These are phyloP conservation scores for Pseudanteris insignis DNA, from an alignment of 2,888 invertebrate genomes.

Conservation along the genomic window DNA sequence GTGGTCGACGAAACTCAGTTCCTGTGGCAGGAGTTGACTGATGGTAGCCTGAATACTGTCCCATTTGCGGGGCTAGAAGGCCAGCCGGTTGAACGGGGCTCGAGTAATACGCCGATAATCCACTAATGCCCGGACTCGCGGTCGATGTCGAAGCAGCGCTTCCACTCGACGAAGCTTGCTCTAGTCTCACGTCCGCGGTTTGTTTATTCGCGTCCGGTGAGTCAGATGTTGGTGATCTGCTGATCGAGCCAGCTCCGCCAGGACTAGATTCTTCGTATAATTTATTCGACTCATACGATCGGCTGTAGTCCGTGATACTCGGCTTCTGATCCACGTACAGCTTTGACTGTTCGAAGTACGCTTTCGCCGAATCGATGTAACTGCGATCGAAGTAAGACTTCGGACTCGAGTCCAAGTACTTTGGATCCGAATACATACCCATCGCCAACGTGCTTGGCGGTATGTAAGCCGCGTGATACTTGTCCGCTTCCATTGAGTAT, in stretches of 20 bases:
- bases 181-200: slow-evolving; percentile 50
- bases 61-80: slow-evolving; percentile 72
- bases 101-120: slow-evolving; percentile 65
- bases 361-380: slow-evolving; percentile 80
- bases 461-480: slow-evolving; percentile 78
- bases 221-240: slow-evolving; percentile 69
- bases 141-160: slow-evolving; percentile 72
- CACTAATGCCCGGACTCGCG: slow-evolving; percentile 67
- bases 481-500: slow-evolving; percentile 80
- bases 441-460: slow-evolving; percentile 72
- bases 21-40: slow-evolving; percentile 70
- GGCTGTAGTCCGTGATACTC: slow-evolving; percentile 73
- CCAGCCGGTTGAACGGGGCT: slow-evolving; percentile 60
- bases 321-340: slow-evolving; percentile 77
- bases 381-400: slow-evolving; percentile 72
- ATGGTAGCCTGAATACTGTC: slow-evolving; percentile 74
- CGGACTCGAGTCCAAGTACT: slow-evolving; percentile 71
- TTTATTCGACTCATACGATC: slow-evolving; percentile 74
- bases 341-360: slow-evolving; percentile 75
- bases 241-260: slow-evolving; percentile 65
- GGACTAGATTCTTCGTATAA: slow-evolving; percentile 70
- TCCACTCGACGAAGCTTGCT: slow-evolving; percentile 58
- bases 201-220: slow-evolving; percentile 67
- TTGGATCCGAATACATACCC: slow-evolving; percentile 80
- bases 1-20: slow-evolving; percentile 76